These are phyloP conservation scores for Eilema sororculum DNA, from an alignment of 2,888 invertebrate species.

Conservation along the genomic window DNA sequence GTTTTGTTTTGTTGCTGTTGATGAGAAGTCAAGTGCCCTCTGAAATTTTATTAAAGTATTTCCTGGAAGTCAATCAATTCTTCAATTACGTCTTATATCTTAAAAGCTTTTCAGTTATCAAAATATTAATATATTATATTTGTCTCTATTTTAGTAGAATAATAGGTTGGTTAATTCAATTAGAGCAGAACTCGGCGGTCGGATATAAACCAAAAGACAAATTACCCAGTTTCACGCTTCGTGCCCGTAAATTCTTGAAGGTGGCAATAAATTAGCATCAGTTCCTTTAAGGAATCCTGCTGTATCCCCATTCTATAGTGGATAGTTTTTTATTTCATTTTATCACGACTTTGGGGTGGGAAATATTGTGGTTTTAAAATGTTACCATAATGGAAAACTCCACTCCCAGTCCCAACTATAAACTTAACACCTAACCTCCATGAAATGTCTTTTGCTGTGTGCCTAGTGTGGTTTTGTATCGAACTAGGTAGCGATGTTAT, in stretches of 20 bases:
- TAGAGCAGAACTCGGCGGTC: constrained; percentile 66
- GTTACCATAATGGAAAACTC: neutral
- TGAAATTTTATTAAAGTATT: neutral
- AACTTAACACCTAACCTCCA: no score
- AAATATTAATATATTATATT: constrained; percentile 46
- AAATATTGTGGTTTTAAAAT: constrained; percentile 6
- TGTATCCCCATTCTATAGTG: constrained; percentile 33
- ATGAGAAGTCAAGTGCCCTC: neutral
- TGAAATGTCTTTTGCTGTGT: no score
- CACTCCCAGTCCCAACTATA: no score
- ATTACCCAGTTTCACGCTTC: constrained; percentile 76
- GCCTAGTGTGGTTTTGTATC: no score
- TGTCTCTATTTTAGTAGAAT: constrained; percentile 52
- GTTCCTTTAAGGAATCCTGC: constrained; percentile 49
- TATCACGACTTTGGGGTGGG: constrained; percentile 43
- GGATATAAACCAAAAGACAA: constrained; percentile 78
- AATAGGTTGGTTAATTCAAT: constrained; percentile 72
- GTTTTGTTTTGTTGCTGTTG: neutral
- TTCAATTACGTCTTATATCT: neutral
- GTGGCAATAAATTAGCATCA: constrained; percentile 64
- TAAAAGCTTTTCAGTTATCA: no score
- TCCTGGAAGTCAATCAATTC: neutral
- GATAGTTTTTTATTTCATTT: constrained; percentile 39
- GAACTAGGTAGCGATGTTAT: no score
- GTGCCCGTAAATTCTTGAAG: constrained; percentile 72